A percentile compares a stretch with the other conserved stretches of the same genome.
Evolutionary conservation across 2,113 vertebrate genomes (phyloP).

Genomic region (Bos taurus): DNA sequence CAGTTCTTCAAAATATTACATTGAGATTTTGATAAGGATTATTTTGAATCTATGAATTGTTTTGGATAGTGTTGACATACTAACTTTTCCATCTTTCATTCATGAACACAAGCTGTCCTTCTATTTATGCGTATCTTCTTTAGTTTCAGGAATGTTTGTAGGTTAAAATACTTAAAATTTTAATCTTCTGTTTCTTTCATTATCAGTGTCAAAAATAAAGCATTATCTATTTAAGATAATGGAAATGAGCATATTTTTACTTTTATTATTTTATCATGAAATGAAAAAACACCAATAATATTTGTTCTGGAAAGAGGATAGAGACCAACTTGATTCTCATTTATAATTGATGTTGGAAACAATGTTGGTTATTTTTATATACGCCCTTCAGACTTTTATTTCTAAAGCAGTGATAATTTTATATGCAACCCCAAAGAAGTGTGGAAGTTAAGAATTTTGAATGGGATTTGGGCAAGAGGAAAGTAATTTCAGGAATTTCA

Average conservation of each 20-base stretch:
- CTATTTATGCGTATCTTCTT: not conserved
- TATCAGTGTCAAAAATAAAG: constrained; percentile 10
- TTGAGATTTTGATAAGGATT: not conserved
- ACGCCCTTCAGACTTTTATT: not conserved
- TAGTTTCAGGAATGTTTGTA: not conserved
- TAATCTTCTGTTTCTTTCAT: constrained; percentile 7
- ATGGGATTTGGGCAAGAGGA: not conserved
- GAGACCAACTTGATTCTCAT: not conserved
- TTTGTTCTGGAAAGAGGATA: not conserved
- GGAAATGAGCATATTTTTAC: not conserved
- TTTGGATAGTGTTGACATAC: not conserved
- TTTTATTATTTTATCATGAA: not conserved
- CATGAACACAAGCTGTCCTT: not conserved
- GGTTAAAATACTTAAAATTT: constrained; percentile 12
- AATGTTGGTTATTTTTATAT: not conserved
- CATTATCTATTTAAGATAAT: not conserved
- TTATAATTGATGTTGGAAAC: not conserved
- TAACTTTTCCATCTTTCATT: not conserved
- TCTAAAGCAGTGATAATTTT: constrained; percentile 30
- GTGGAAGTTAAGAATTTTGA: not conserved
- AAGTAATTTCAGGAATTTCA: constrained; percentile 34
- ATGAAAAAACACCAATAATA: not conserved
- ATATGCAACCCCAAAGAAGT: not conserved
- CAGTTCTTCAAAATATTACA: not conserved
- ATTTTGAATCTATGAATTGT: not conserved